These are phyloP conservation scores for Tethya wilhelma DNA, from an alignment of 37 sponge, comb jelly and placozoan species.

Conservation along the genomic window DNA sequence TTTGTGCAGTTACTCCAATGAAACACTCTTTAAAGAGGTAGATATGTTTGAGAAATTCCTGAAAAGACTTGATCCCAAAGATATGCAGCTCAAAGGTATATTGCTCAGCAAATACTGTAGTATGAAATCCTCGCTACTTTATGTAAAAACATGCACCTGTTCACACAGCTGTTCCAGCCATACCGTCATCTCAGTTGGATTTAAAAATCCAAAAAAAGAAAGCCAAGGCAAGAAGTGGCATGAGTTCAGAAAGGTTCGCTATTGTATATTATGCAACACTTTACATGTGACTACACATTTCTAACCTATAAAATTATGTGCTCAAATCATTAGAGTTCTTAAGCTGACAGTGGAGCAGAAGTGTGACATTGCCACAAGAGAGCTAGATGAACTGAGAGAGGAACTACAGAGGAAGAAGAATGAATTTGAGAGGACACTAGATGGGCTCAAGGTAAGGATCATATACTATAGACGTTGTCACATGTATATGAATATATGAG, in stretches of 20 bases:
- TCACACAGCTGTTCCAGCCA: slow-evolving; percentile 1
- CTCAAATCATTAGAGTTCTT: too few relatives aligned
- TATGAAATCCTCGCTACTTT: not conserved
- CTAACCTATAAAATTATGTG: not conserved
- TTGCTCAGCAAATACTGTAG: not conserved
- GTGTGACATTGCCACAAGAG: slow-evolving; percentile 96
- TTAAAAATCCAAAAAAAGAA: slow-evolving; percentile 38
- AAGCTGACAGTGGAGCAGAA: slow-evolving; percentile 94
- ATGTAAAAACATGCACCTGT: too few relatives aligned
- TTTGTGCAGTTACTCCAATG: slow-evolving; percentile 58
- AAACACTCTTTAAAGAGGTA: slow-evolving; percentile 70
- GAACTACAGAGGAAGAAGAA: slow-evolving; percentile 81
- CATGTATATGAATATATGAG: not conserved
- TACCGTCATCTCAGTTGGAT: slow-evolving; percentile 40
- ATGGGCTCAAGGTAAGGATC: slow-evolving; percentile 72
- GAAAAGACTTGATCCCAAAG: slow-evolving; percentile 89
- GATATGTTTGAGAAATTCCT: slow-evolving; percentile 86
- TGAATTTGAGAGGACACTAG: slow-evolving; percentile 74
- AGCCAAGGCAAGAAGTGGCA: slow-evolving; percentile 18
- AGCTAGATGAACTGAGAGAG: slow-evolving; percentile 89
- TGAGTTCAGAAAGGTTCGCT: slow-evolving; percentile 29
- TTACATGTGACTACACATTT: too few relatives aligned
- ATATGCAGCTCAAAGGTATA: slow-evolving; percentile 57
- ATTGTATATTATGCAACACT: not conserved
- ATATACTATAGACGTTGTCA: too few relatives aligned